Evolutionary conservation across 2,113 vertebrate genomes (phyloP).

Genomic region (Fulmarus glacialis): DNA sequence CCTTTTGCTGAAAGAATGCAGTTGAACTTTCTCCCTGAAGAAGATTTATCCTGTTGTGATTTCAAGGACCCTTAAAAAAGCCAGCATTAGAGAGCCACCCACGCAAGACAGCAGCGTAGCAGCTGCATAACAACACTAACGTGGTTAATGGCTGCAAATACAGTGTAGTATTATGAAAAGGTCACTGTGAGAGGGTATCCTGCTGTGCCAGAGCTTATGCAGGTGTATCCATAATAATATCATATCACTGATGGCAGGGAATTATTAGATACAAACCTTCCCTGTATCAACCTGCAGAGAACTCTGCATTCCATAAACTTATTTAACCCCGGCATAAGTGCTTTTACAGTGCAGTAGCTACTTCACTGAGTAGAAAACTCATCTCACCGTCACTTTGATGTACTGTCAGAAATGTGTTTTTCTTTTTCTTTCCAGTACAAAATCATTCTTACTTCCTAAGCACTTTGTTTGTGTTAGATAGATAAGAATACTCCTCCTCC

Average conservation of each 20-base stretch:
- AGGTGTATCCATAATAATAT: constrained; percentile 32
- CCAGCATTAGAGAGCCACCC: constrained; percentile 45
- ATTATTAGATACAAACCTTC: constrained; percentile 10
- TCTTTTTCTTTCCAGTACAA: neutral
- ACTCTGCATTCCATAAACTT: constrained; percentile 39
- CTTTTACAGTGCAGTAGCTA: neutral
- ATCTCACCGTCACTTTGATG: neutral
- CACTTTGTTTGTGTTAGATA: neutral
- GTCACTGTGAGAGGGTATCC: constrained; percentile 17
- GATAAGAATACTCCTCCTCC: neutral
- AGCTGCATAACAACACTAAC: constrained; percentile 55
- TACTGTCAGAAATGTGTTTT: neutral
- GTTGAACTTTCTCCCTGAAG: constrained; percentile 59
- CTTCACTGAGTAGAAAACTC: neutral
- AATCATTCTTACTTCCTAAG: neutral
- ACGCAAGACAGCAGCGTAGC: constrained; percentile 33
- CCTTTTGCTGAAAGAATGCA: constrained; percentile 60
- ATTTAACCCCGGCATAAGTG: neutral
- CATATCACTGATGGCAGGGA: neutral
- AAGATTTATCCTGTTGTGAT: constrained; percentile 73
- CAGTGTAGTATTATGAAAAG: constrained; percentile 18
- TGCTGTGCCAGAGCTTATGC: constrained; percentile 13
- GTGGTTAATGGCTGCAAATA: neutral
- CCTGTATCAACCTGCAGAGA: neutral
- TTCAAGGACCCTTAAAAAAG: constrained; percentile 65